Evolutionary conservation across 1,140 invertebrate genomes (phyloP), one percentile per base, ranked within the genome.

Genomic region (Drosophila sp.): DNA sequence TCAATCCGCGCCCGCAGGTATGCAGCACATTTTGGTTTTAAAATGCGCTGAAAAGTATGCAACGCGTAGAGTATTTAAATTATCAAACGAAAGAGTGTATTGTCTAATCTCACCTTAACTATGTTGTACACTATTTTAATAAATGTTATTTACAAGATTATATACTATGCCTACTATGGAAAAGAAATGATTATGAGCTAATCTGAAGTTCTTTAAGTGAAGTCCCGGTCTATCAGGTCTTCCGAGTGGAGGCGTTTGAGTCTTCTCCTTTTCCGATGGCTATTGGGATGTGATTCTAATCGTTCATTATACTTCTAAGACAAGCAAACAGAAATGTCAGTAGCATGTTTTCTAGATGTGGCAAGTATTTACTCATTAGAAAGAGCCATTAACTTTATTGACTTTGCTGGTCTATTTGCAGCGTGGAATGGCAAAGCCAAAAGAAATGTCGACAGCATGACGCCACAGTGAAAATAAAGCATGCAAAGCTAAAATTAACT

Each of bases 371-470:
- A 41, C 53, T 71, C 62, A 66, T 72, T 65, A 43, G 53, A 70
- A 59, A 67, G 48, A 41, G 48, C 5, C 36, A 65, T 64, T 79
- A 76, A 80, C 51, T 72, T 72, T 76, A 76, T 76, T 75, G 72
- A 65, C 72, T 65, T 53, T 59, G 40, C 38, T 64, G 50, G 62
- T 53, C 50, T 43, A 34, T 45, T 25, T 13, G 9, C 41, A 14
- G 6, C 27, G 46, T 29, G n/a, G 5, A n/a, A 9, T 18, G 2
- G 11, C 8, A 48, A n/a, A 27, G 2, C 11, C 45, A 27, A 48
- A 13, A 34, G 14, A 34, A 53, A 18, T 51, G 40, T 61, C 46
- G 70, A 53, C 70, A 72, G 32, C 43, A 16, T 67, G 70, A 67
- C 70, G 70, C 70, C 70, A n/a, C n/a, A 34, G 32, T 45, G 32